phyloP scores from a whole-genome alignment of 2,797 vertebrate genomes.

The Pangasius sanitwongsei region DNA sequence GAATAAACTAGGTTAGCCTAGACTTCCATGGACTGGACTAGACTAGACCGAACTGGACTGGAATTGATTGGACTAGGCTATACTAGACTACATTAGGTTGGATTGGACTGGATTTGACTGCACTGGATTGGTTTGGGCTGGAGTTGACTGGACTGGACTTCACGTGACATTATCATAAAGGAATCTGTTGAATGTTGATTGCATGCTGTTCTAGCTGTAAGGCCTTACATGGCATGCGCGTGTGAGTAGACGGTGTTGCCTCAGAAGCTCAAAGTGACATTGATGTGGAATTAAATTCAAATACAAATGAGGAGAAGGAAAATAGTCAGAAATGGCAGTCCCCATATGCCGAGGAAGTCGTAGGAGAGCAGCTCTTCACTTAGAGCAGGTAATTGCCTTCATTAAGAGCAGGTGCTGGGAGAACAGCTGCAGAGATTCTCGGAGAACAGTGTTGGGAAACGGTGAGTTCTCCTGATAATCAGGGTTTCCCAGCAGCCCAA shows the following conservation, averaged over 20 bases:
- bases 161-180: not conserved
- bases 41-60: too few relatives aligned
- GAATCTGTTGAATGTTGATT: not conserved
- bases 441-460: not conserved
- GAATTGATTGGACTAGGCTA: not conserved
- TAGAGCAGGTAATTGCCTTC: constrained; percentile 42
- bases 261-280: not conserved
- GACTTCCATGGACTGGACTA: not conserved
- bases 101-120: not conserved
- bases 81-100: not conserved
- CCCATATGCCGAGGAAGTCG: constrained; percentile 22
- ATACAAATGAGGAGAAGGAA: constrained; percentile 17
- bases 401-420: constrained; percentile 26
- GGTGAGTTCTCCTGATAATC: constrained; percentile 26
- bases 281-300: constrained; percentile 22
- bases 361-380: constrained; percentile 3
- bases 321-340: constrained; percentile 16
- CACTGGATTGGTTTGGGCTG: not conserved
- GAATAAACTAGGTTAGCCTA: not conserved
- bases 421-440: constrained; percentile 39
- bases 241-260: not conserved
- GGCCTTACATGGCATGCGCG: not conserved
- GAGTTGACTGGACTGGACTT: not conserved
- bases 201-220: not conserved
- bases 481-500: constrained; percentile 32